A percentile compares a stretch with the other conserved stretches of the same genome.
Conservation (phyloP, 2,888 invertebrate species). For the Erynnis tages region DNA sequence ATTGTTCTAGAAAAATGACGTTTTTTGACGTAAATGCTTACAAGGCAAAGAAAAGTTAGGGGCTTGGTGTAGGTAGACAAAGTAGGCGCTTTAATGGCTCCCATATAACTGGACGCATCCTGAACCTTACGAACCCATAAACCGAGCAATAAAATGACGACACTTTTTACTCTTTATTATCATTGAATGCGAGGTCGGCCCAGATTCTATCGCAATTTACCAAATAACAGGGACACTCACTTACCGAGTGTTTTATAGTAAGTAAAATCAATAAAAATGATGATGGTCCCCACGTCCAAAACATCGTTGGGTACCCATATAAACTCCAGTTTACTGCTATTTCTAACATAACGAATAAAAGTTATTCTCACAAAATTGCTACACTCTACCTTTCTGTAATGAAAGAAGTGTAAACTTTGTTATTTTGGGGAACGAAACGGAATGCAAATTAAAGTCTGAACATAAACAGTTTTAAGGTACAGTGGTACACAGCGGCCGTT, state of each 20-base stretch:
- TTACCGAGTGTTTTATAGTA: slow-evolving; percentile 69
- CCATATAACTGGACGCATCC: slow-evolving; percentile 66
- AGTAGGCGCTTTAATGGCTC: slow-evolving; percentile 59
- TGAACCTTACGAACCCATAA: slow-evolving; percentile 74
- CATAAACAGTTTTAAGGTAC: background rate
- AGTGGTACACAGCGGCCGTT: background rate
- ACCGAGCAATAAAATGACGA: slow-evolving; percentile 78
- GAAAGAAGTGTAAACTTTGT: background rate
- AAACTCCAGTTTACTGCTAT: slow-evolving; percentile 52
- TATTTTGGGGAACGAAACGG: background rate
- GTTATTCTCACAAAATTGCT: too few species aligned
- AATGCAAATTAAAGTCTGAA: background rate
- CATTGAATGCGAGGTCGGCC: slow-evolving; percentile 78
- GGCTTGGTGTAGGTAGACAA: slow-evolving; percentile 52
- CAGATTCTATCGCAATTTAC: slow-evolving; percentile 77
- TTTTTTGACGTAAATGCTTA: too few species aligned
- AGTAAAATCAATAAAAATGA: slow-evolving; percentile 74
- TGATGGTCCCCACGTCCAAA: slow-evolving; percentile 60
- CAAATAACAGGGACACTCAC: slow-evolving; percentile 57
- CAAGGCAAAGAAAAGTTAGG: slow-evolving; percentile 47
- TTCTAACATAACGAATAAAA: too few species aligned
- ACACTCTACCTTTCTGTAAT: too few species aligned
- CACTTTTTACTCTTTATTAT: slow-evolving; percentile 81
- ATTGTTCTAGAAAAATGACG: too few species aligned
- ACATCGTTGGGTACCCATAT: slow-evolving; percentile 67